Evolutionary conservation across 2,888 invertebrate genomes (phyloP).

Genomic region (Noctuana brunneofusca): DNA sequence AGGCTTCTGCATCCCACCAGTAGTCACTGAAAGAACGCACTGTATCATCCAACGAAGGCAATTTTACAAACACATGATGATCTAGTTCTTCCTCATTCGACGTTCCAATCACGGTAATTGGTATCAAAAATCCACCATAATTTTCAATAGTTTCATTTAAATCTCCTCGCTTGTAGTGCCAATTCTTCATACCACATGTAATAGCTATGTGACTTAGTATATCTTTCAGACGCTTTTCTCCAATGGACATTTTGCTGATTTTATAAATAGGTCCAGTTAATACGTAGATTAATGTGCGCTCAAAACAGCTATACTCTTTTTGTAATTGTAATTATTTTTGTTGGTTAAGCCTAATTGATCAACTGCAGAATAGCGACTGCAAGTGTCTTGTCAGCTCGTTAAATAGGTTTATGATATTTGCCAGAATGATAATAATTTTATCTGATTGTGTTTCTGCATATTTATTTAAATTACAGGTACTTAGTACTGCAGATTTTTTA

Average conservation of each 20-base stretch:
- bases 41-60: conserved; percentile 32
- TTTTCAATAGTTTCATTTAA: conserved; percentile 39
- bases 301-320: neutral
- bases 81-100: conserved; percentile 17
- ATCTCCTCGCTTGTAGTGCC: conserved; percentile 23
- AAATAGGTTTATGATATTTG: too few relatives aligned
- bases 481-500: too few relatives aligned
- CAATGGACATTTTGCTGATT: neutral
- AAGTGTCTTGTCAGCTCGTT: too few relatives aligned
- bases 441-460: too few relatives aligned
- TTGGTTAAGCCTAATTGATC: neutral
- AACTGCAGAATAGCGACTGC: neutral
- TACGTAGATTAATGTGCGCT: too few relatives aligned
- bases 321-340: neutral
- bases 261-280: neutral
- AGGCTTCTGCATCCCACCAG: conserved; percentile 38
- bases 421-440: too few relatives aligned
- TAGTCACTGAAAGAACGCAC: conserved; percentile 32
- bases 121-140: conserved; percentile 39
- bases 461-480: too few relatives aligned
- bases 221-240: conserved; percentile 19
- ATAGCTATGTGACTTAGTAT: conserved; percentile 23
- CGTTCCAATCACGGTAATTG: conserved; percentile 35
- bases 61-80: conserved; percentile 38
- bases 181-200: conserved; percentile 21